Conservation (phyloP, 2,888 invertebrate genomes). For the Lapara coniferarum region DNA sequence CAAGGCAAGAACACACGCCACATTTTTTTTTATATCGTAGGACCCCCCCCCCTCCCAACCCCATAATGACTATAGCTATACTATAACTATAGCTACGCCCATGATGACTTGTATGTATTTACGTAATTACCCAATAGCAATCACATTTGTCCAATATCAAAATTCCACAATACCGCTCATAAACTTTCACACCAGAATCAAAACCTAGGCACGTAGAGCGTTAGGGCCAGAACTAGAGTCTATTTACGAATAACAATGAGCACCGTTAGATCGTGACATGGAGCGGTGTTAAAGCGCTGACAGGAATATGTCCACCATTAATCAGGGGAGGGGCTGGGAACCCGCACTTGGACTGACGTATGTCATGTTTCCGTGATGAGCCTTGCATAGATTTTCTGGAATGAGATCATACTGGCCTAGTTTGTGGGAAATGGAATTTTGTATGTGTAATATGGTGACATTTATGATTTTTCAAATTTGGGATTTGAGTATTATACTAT, state of each 20-base stretch:
- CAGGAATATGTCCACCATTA: slow-evolving; percentile 34
- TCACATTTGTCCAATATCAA: neutral
- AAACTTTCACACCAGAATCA: slow-evolving; percentile 30
- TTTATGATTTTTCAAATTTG: no score
- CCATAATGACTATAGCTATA: no score
- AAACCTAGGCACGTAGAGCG: slow-evolving; percentile 50
- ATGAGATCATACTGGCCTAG: slow-evolving; percentile 6
- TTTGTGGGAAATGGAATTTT: neutral
- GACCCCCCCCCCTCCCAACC: no score
- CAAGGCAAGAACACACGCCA: no score
- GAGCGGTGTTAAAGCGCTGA: slow-evolving; percentile 43
- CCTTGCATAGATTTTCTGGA: slow-evolving; percentile 12
- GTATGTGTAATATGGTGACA: no score
- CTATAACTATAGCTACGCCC: no score
- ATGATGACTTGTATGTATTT: no score
- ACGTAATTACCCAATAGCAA: neutral
- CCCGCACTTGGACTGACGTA: neutral
- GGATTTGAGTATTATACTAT: no score
- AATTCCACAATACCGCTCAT: neutral
- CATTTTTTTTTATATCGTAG: no score
- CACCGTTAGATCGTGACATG: slow-evolving; percentile 61
- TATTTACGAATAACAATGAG: slow-evolving; percentile 45
- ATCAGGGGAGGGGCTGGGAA: slow-evolving; percentile 28
- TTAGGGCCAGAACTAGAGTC: slow-evolving; percentile 47
- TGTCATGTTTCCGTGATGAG: slow-evolving; percentile 9